Percentiles rank a stretch among this genome's conserved stretches.
phyloP scores from a whole-genome alignment of 1,140 invertebrate species.

The Calycopis cecrops region DNA sequence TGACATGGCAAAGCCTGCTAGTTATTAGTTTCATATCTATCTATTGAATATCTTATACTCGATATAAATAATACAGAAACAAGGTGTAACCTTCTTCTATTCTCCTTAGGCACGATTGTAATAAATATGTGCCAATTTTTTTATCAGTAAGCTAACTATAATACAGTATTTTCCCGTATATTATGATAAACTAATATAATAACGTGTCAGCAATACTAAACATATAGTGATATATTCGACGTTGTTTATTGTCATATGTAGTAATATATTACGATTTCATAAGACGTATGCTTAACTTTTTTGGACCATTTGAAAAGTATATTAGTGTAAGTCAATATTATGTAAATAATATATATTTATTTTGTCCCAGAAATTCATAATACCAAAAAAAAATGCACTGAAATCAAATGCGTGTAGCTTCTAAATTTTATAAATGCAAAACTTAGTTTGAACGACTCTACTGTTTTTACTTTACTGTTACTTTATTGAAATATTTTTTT shows the following conservation, averaged over 20 bases:
- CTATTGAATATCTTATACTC: no score
- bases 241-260: conserved; percentile 11
- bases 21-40: no score
- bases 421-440: no score
- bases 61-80: no score
- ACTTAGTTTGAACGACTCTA: no score
- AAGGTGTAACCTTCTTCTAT: no score
- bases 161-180: conserved; percentile 35
- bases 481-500: no score
- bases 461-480: no score
- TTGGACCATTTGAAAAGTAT: conserved; percentile 15
- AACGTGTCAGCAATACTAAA: conserved; percentile 28
- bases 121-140: conserved; percentile 54
- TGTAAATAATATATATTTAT: neutral
- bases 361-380: neutral
- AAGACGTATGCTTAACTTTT: conserved; percentile 11
- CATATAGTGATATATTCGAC: conserved; percentile 17
- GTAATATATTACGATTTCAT: conserved; percentile 13
- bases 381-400: no score
- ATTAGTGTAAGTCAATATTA: conserved; percentile 6
- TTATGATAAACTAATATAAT: conserved; percentile 19
- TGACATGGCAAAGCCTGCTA: no score
- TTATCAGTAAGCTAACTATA: conserved; percentile 35
- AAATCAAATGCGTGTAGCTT: no score
- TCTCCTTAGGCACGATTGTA: no score